Conservation (phyloP, 2,888 invertebrate genomes). For the Ctenicera cuprea region DNA sequence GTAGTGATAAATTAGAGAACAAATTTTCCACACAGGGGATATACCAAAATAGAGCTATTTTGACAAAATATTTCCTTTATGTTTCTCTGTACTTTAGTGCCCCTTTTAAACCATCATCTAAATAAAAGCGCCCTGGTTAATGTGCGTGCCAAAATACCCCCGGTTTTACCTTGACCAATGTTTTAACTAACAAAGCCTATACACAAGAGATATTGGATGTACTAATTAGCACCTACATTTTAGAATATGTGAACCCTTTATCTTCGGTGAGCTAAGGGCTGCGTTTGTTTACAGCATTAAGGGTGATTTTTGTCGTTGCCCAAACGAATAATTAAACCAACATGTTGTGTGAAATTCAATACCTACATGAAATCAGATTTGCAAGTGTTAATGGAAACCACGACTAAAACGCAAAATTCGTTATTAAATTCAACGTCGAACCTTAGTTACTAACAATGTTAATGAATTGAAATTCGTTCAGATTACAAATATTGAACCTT, state of each 20-base stretch:
- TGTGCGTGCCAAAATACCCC: neutral
- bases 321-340: neutral
- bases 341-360: neutral
- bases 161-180: neutral
- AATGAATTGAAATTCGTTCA: constrained; percentile 2
- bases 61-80: too few relatives aligned
- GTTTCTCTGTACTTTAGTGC: neutral
- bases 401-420: neutral
- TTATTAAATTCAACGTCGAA: neutral
- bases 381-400: neutral
- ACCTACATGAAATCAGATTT: too few relatives aligned
- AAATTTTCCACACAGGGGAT: too few relatives aligned
- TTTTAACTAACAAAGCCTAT: neutral
- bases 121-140: neutral
- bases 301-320: neutral
- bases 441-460: neutral
- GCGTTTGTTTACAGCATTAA: neutral
- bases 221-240: constrained; percentile 3
- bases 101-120: neutral
- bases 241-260: neutral
- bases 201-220: constrained; percentile 2
- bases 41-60: too few relatives aligned
- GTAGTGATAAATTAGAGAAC: too few relatives aligned
- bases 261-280: neutral
- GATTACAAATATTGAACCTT: constrained; percentile 12